These are phyloP conservation scores for Harpalus rufipes DNA, from an alignment of 2,888 invertebrate species.

Conservation along the genomic window DNA sequence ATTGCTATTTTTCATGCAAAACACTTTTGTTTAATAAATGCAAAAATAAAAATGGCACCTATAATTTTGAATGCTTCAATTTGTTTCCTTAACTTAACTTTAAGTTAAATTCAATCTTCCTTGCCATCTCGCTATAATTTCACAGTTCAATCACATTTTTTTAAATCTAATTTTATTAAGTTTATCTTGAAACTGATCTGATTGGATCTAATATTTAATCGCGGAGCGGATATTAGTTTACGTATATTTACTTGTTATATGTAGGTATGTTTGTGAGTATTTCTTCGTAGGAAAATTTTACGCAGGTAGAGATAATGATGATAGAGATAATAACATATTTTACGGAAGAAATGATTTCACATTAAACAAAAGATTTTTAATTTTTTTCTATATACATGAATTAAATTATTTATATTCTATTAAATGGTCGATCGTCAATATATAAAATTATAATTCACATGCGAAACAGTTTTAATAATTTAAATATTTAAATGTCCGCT, in stretches of 20 bases:
- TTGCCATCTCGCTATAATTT: not conserved
- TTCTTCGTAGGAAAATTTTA: not conserved
- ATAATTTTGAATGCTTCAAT: too few species aligned
- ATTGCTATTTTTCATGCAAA: too few species aligned
- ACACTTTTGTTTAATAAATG: too few species aligned
- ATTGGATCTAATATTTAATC: not conserved
- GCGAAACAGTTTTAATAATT: too few species aligned
- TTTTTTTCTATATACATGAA: too few species aligned
- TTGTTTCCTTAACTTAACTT: not conserved
- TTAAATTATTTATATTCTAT: too few species aligned
- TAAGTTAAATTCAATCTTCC: not conserved
- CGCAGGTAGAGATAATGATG: not conserved
- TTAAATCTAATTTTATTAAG: not conserved
- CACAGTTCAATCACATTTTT: not conserved
- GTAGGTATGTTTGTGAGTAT: not conserved
- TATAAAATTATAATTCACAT: too few species aligned
- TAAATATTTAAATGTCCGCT: too few species aligned
- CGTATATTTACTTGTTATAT: not conserved
- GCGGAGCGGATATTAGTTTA: not conserved
- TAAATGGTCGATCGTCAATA: too few species aligned
- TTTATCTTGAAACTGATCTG: not conserved
- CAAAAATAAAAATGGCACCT: too few species aligned
- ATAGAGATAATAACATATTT: not conserved
- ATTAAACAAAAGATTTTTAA: not conserved
- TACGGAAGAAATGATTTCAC: not conserved